Base-by-base conservation (phyloP, 2,113 vertebrate species). In the Aspidoscelis tigris region DNA sequence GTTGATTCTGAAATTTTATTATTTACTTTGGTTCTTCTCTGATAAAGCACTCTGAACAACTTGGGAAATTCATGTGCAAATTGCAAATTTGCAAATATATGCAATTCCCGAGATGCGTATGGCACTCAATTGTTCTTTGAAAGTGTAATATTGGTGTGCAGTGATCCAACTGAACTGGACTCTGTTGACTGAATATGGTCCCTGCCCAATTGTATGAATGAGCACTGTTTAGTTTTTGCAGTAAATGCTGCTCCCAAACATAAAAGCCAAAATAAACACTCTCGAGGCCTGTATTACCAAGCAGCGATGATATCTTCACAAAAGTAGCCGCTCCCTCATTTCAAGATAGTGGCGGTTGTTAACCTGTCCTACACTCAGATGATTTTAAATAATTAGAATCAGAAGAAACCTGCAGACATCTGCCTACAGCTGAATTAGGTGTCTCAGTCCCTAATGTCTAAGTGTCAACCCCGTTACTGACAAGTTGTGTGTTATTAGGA, bases 231-330 rank as follows among this genome's bases (percentile, higher is more conserved):
- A 26, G 43, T 65, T 71, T 85, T 64, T 61, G 80, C 74, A 75
- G 47, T 86, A 33, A 66, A 41, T 86, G 78, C 69, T 66, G 10
- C 69, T 88, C 80, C 55, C 58, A 77, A 16, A 78, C 79, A 20
- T 85, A 83, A 89, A 88, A 88, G 65, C 43, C 76, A 92, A 92
- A 86, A 72, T 77, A 86, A 91, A 86, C 55, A 84, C 72, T 82
- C 76, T 41, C 21, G 64, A 33, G 78, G 84, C 53, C 69, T 80
- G 44, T 77, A 68, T 79, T 43, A 84, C 9, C 5, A 72, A 64
- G 16, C 16, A 65, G 41, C 41, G 75, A 81, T 84, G 83, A 74
- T 43, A 73, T 72, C 73, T 87, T 86, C 71, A 84, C 81, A 9
- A 24, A 21, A 76, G 53, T 50, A 88, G 9, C 21, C 73, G 55